Evolutionary conservation across 2,113 vertebrate species (phyloP), one percentile per base, ranked within the genome.

Genomic region (Brachypteracias leptosomus): DNA sequence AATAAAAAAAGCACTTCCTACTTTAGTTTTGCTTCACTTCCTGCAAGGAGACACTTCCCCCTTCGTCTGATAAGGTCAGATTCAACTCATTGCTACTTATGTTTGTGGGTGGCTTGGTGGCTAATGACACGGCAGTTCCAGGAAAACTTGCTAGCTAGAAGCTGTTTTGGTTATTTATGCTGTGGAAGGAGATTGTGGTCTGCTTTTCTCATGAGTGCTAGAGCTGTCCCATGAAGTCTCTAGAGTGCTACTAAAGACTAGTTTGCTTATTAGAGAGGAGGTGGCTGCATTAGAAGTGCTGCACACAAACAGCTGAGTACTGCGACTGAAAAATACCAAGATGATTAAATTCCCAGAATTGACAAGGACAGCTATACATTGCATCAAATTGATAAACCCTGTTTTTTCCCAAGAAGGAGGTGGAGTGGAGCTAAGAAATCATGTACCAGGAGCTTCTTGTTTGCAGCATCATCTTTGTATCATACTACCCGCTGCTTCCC

Each of bases 1-100:
- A 95, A 75, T 28, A 62, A 26, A 33, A 42, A 72, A 87, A 66
- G 8, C 10, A 49, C 13, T 46, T 81, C 71, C 74, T 85, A 42
- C 55, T 85, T 58, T n/a, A 85, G n/a, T 71, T 89, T 82, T 90
- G 51, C 57, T 90, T 82, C 55, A 65, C 38, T 92, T 95, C 85
- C 78, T 79, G 71, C 38, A 72, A 58, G 85, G 42, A 42, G 13
- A 4, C 21, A 13, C 29, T 85, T 75, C 61, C 65, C 8, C 4
- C 28, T 78, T 82, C 55, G 46, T 63, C 76, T 65, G 72, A 73
- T 86, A 92, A 88, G 57, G 38, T 83, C 36, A 42, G 74, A 65
- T n/a, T 21, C 20, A 57, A 13, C 22, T 44, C 26, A 18, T 52
- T 36, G 25, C 54, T 70, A 6, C 20, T 35, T 35, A 38, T 83